Evolutionary conservation across 2,797 vertebrate species (phyloP).

Genomic region (Sebastes paucispinis): DNA sequence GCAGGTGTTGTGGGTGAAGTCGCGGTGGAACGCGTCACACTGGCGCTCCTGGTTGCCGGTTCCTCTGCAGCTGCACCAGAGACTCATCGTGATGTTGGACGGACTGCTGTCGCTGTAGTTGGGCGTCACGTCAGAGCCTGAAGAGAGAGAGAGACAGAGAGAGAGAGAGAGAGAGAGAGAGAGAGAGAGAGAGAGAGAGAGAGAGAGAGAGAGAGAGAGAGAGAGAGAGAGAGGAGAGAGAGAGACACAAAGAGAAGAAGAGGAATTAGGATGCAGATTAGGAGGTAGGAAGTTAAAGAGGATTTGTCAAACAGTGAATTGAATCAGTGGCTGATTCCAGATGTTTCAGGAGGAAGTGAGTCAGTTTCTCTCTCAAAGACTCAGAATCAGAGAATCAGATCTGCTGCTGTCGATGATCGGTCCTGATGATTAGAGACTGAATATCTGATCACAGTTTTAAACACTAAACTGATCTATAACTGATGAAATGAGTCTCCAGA

Average conservation of each 20-base stretch:
- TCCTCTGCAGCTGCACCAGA: constrained; percentile 91
- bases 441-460: no score
- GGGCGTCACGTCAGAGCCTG: constrained; percentile 92
- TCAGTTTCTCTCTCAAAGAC: constrained; percentile 7
- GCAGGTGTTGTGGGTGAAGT: constrained; percentile 92
- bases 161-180: no score
- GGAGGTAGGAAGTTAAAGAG: constrained; percentile 28
- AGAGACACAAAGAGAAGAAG: not conserved
- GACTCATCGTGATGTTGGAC: constrained; percentile 88
- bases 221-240: no score
- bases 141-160: not conserved
- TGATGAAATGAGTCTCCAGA: no score
- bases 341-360: not conserved
- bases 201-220: not conserved
- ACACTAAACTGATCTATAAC: no score
- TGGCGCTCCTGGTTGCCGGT: constrained; percentile 87
- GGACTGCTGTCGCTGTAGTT: constrained; percentile 92
- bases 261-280: constrained; percentile 37
- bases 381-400: not conserved
- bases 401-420: not conserved
- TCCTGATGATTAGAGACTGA: no score
- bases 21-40: constrained; percentile 90
- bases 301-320: constrained; percentile 40
- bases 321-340: constrained; percentile 19
- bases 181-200: not conserved